phyloP scores from a whole-genome alignment of 2,797 vertebrate genomes.

The Leptatherina wallacei region DNA sequence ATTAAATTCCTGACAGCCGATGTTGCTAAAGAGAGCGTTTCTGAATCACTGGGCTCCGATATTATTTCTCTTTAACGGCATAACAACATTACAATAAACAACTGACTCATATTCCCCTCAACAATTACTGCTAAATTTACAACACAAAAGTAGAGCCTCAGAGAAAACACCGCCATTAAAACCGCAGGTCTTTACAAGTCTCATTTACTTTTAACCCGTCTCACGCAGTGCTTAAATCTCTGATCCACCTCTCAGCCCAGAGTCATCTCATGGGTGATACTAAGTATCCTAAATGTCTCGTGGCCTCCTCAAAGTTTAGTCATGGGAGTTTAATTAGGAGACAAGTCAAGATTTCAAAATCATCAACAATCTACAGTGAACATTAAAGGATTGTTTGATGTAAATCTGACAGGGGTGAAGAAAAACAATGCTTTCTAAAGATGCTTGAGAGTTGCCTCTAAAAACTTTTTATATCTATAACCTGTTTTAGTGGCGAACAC shows the following conservation, averaged over 20 bases:
- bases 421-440: not conserved
- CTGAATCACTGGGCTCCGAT: conserved; percentile 76
- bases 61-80: conserved; percentile 74
- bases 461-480: not conserved
- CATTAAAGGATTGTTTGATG: not conserved
- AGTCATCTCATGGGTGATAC: conserved; percentile 24
- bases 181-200: conserved; percentile 40
- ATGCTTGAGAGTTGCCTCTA: not conserved
- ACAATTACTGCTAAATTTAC: conserved; percentile 48
- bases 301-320: not conserved
- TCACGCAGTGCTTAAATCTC: conserved; percentile 41
- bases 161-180: conserved; percentile 54
- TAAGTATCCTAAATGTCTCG: conserved; percentile 11
- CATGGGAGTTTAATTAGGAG: conserved; percentile 23
- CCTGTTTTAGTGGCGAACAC: not conserved
- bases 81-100: conserved; percentile 67
- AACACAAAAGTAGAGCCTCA: conserved; percentile 45
- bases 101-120: conserved; percentile 57
- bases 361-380: conserved; percentile 9
- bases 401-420: not conserved
- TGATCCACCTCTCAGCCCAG: conserved; percentile 27
- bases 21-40: conserved; percentile 69
- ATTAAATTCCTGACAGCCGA: conserved; percentile 77
- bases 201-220: conserved; percentile 47
- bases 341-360: conserved; percentile 11